phyloP scores from a whole-genome alignment of 2,888 invertebrate genomes.

The Conops quadrifasciatus region DNA sequence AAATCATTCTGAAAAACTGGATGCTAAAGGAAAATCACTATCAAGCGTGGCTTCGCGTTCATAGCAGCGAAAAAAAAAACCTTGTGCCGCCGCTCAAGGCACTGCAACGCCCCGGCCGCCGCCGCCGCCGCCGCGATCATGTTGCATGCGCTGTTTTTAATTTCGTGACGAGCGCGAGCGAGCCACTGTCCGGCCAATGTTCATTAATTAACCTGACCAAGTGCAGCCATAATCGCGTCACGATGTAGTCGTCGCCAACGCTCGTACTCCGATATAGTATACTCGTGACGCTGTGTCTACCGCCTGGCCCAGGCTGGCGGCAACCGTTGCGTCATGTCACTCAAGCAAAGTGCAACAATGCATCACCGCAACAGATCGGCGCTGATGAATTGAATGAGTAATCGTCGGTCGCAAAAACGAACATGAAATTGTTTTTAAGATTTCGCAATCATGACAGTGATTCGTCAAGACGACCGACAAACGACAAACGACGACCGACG shows the following conservation, averaged over 20 bases:
- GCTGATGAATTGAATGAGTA: slow-evolving; percentile 45
- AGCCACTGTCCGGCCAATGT: neutral
- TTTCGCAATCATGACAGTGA: slow-evolving; percentile 29
- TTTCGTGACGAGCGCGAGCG: slow-evolving; percentile 5
- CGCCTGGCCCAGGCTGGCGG: slow-evolving; percentile 5
- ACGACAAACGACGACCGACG: neutral
- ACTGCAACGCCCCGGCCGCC: no score
- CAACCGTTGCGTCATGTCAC: slow-evolving; percentile 7
- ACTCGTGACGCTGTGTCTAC: slow-evolving; percentile 8
- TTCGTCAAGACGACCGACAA: slow-evolving; percentile 29
- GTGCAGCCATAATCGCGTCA: slow-evolving; percentile 1
- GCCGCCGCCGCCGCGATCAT: neutral
- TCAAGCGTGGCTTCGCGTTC: no score
- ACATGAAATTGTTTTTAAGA: slow-evolving; percentile 47
- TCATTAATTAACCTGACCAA: slow-evolving; percentile 15
- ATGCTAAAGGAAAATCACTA: no score
- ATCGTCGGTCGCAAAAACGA: slow-evolving; percentile 41
- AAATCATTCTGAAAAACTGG: no score
- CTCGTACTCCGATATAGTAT: neutral
- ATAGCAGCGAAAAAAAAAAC: no score
- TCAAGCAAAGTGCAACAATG: slow-evolving; percentile 7
- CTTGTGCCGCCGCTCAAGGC: no score
- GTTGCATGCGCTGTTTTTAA: neutral
- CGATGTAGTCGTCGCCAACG: neutral
- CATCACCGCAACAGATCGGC: slow-evolving; percentile 9